Evolutionary conservation across 2,888 invertebrate species (phyloP).

Genomic region (Drosophila glabriapex): DNA sequence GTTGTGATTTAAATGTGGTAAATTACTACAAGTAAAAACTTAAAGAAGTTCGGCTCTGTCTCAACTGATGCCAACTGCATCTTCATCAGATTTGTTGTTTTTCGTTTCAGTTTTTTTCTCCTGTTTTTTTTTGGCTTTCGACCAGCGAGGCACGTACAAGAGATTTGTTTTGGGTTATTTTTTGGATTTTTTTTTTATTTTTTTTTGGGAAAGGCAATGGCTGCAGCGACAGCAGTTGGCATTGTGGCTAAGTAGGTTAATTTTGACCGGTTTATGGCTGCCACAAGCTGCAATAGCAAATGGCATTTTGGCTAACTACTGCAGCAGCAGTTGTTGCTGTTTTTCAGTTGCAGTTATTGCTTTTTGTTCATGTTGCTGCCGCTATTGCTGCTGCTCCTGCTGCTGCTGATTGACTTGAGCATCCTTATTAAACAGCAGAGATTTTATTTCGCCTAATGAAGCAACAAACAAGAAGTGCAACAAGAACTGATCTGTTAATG

Average conservation of each 20-base stretch:
- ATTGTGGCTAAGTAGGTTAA: constrained; percentile 77
- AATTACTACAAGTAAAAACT: constrained; percentile 13
- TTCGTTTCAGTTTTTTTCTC: neutral
- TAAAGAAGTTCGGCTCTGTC: neutral
- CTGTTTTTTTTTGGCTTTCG: neutral
- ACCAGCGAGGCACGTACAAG: constrained; percentile 59
- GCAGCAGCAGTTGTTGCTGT: constrained; percentile 18
- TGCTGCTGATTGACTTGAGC: constrained; percentile 67
- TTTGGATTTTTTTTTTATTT: constrained; percentile 7
- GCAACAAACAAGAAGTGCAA: constrained; percentile 50
- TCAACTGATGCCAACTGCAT: constrained; percentile 28
- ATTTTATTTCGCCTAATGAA: constrained; percentile 66
- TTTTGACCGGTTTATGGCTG: constrained; percentile 80
- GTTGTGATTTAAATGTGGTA: constrained; percentile 22
- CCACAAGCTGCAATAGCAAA: constrained; percentile 40
- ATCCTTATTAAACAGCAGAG: constrained; percentile 66
- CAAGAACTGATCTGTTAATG: constrained; percentile 41
- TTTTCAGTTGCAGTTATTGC: constrained; percentile 35
- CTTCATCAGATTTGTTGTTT: constrained; percentile 15
- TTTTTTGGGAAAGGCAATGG: constrained; percentile 29
- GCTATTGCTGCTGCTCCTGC: constrained; percentile 26
- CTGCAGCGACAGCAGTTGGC: constrained; percentile 53
- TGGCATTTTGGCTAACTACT: constrained; percentile 67
- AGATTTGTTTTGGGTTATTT: constrained; percentile 56
- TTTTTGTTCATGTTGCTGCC: constrained; percentile 19